phyloP scores from a whole-genome alignment of 2,113 vertebrate genomes.

The Orycteropus afer region DNA sequence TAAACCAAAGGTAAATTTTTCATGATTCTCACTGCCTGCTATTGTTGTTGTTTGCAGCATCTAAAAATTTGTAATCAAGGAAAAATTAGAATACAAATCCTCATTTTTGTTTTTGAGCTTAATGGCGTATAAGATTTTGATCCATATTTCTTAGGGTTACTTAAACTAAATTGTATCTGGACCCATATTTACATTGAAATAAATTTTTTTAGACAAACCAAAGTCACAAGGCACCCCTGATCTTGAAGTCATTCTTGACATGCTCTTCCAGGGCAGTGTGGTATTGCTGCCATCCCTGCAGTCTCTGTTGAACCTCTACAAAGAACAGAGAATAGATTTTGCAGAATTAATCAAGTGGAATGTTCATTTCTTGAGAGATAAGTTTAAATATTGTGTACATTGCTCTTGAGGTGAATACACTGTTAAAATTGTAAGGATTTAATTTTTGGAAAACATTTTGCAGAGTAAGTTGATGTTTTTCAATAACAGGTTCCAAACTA shows the following conservation, averaged over 20 bases:
- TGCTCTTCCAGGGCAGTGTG: neutral
- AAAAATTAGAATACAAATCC: conserved; percentile 19
- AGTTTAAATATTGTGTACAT: accelerated
- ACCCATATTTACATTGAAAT: neutral
- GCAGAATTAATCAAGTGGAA: neutral
- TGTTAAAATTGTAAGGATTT: neutral
- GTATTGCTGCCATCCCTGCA: neutral
- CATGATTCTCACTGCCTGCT: neutral
- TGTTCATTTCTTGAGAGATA: neutral
- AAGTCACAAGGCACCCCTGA: neutral
- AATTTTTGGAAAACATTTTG: neutral
- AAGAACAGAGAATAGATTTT: neutral
- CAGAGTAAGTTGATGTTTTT: neutral
- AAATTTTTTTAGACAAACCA: neutral
- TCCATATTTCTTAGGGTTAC: neutral
- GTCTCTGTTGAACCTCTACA: neutral
- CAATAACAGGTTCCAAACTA: neutral
- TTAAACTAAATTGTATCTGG: neutral
- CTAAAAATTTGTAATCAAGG: neutral
- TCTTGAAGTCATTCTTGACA: neutral
- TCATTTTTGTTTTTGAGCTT: neutral
- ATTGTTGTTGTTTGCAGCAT: neutral
- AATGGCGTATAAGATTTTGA: neutral
- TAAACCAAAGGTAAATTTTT: conserved; percentile 2
- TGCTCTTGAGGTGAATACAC: neutral